phyloP scores from a whole-genome alignment of 2,113 vertebrate species.

The Tragulus kanchil region DNA sequence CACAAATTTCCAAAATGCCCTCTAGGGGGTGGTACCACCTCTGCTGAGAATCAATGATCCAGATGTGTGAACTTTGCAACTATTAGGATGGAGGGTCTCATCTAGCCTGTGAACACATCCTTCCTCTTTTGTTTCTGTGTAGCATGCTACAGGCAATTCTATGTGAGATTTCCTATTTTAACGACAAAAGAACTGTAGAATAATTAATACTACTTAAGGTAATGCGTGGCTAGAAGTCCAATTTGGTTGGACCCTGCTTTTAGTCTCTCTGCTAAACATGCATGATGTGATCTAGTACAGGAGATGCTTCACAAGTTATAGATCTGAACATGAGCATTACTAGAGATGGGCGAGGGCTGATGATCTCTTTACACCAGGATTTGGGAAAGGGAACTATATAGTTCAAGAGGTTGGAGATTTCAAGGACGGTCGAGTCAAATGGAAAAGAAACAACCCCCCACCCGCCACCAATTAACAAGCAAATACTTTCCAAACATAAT shows the following conservation, averaged over 20 bases:
- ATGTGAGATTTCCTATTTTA: background rate
- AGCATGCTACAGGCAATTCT: background rate
- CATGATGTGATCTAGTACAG: background rate
- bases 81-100: background rate
- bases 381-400: background rate
- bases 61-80: background rate
- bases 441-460: background rate
- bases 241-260: background rate
- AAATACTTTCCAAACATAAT: constrained; percentile 18
- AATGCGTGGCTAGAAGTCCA: background rate
- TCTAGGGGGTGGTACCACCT: constrained; percentile 40
- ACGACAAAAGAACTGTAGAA: background rate
- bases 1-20: constrained; percentile 50
- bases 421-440: no score
- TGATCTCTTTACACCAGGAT: background rate
- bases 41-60: constrained; percentile 11
- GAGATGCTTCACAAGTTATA: background rate
- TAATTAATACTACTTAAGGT: background rate
- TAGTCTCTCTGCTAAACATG: background rate
- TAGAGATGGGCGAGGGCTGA: background rate
- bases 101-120: background rate
- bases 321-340: background rate
- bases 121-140: background rate
- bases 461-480: background rate
- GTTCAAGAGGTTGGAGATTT: background rate